Evolutionary conservation across 2,113 vertebrate species (phyloP).

Genomic region (Pampusana beccarii): DNA sequence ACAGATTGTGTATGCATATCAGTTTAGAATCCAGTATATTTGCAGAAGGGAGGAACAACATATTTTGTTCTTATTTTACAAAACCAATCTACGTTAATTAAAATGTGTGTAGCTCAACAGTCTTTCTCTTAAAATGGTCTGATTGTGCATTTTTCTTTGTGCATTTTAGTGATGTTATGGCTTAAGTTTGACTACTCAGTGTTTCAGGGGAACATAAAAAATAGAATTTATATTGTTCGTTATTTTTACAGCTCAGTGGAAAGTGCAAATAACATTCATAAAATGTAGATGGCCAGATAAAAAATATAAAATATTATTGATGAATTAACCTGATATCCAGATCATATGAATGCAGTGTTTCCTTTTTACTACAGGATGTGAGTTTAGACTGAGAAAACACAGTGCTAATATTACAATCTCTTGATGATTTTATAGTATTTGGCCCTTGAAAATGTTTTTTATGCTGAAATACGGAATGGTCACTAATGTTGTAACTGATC

Average conservation of each 20-base stretch:
- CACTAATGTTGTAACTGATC: not conserved
- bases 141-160: not conserved
- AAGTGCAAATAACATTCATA: slow-evolving; percentile 10
- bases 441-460: not conserved
- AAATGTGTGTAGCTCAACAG: not conserved
- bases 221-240: not conserved
- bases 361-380: not conserved
- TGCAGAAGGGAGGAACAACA: not conserved
- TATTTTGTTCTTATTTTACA: not conserved
- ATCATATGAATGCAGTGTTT: not conserved
- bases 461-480: not conserved
- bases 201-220: not conserved
- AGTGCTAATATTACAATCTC: not conserved
- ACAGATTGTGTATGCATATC: not conserved
- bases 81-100: not conserved
- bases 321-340: not conserved
- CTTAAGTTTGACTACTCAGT: not conserved
- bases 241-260: slow-evolving; percentile 28
- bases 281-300: slow-evolving; percentile 1
- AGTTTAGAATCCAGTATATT: not conserved
- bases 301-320: slow-evolving; percentile 29
- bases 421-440: not conserved
- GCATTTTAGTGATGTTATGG: not conserved
- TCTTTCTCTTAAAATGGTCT: not conserved
- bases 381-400: not conserved